Conservation (phyloP, 2,888 invertebrate species). For the Odontothrips loti region DNA sequence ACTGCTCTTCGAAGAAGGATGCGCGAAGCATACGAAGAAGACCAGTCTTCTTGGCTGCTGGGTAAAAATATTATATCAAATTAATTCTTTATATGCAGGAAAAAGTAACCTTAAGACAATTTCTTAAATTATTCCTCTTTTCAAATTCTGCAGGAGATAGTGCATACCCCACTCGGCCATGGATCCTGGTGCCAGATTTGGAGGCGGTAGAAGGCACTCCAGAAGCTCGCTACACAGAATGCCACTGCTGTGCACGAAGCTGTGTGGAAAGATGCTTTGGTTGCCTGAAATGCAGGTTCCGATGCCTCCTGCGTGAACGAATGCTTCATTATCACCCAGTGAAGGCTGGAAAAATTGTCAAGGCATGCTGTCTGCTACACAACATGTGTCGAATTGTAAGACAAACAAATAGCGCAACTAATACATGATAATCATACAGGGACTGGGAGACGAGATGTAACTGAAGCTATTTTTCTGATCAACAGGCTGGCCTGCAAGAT, state of each 20-base stretch:
- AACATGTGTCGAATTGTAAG: background rate
- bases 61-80: background rate
- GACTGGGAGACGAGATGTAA: no score
- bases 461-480: background rate
- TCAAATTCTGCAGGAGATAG: background rate
- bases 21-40: background rate
- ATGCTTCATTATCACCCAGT: slow-evolving; percentile 19
- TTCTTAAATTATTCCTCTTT: background rate
- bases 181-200: background rate
- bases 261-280: slow-evolving; percentile 27
- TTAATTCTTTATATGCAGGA: background rate
- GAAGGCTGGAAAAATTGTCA: background rate
- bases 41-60: background rate
- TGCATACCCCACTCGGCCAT: background rate
- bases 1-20: background rate
- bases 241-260: background rate
- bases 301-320: slow-evolving; percentile 27
- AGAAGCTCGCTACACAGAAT: background rate
- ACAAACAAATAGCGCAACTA: background rate
- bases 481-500: background rate
- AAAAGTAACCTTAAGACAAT: background rate
- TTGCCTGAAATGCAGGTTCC: background rate
- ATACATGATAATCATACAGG: background rate
- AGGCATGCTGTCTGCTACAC: slow-evolving; percentile 14
- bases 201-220: background rate